A percentile compares a stretch with the other conserved stretches of the same genome.
These are phyloP conservation scores for Elmis aenea DNA, from an alignment of 2,888 invertebrate genomes.

Conservation along the genomic window DNA sequence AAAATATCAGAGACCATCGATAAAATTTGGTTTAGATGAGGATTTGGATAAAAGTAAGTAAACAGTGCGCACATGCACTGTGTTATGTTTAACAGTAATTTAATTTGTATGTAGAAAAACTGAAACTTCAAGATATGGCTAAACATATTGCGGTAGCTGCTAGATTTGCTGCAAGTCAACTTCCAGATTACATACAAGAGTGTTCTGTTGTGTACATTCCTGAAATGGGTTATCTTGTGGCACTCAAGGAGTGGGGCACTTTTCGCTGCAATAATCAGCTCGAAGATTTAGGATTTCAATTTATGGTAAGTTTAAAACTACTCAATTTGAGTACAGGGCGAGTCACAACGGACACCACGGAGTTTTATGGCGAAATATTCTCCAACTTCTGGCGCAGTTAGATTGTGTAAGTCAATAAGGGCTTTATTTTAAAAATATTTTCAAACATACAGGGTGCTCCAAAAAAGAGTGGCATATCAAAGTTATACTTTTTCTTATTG, in stretches of 20 bases:
- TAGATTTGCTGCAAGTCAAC: slow-evolving; percentile 60
- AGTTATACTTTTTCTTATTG: too few species aligned
- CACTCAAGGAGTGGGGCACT: slow-evolving; percentile 63
- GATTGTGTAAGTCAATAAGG: too few species aligned
- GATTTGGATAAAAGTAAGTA: slow-evolving; percentile 67
- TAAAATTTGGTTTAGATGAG: slow-evolving; percentile 69
- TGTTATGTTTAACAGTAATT: slow-evolving; percentile 8
- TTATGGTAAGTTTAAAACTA: slow-evolving; percentile 53
- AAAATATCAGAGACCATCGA: slow-evolving; percentile 62
- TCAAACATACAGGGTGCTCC: too few species aligned
- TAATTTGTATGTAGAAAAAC: slow-evolving; percentile 54
- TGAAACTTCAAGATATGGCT: slow-evolving; percentile 64
- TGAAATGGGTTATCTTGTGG: slow-evolving; percentile 73
- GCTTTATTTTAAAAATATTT: too few species aligned
- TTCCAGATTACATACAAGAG: slow-evolving; percentile 62
- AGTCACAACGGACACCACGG: too few species aligned
- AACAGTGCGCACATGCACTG: not conserved
- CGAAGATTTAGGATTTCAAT: slow-evolving; percentile 62
- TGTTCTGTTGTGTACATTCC: slow-evolving; percentile 68
- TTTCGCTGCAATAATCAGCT: slow-evolving; percentile 54
- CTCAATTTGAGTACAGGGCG: slow-evolving; percentile 1
- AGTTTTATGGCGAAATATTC: too few species aligned
- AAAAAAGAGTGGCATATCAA: too few species aligned
- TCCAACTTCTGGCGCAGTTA: too few species aligned
- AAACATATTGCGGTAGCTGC: slow-evolving; percentile 70